phyloP scores from a whole-genome alignment of 2,888 invertebrate species.

The Eumacrocentrus americanus region DNA sequence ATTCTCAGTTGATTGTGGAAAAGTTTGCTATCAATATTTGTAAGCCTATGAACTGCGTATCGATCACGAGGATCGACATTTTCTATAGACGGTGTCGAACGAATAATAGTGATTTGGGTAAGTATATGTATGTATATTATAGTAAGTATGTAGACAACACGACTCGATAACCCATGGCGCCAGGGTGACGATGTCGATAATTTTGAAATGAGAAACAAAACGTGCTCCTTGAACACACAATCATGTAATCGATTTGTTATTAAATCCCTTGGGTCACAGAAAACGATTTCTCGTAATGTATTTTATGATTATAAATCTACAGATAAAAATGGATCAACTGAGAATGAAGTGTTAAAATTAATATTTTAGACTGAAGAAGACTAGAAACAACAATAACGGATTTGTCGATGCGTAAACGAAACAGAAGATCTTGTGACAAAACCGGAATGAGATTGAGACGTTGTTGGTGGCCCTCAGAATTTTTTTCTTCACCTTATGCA shows the following conservation, averaged over 20 bases:
- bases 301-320: not conserved
- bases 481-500: not conserved
- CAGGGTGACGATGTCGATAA: slow-evolving; percentile 33
- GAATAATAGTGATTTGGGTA: not conserved
- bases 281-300: not conserved
- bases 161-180: slow-evolving; percentile 36
- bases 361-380: too few relatives aligned
- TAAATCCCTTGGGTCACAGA: not conserved
- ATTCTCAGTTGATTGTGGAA: not conserved
- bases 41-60: not conserved
- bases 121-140: not conserved
- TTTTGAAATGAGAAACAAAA: slow-evolving; percentile 5
- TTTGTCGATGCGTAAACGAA: too few relatives aligned
- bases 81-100: not conserved
- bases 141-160: slow-evolving; percentile 7
- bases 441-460: not conserved
- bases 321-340: not conserved
- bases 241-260: not conserved
- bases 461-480: not conserved
- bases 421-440: not conserved
- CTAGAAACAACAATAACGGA: too few relatives aligned
- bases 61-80: not conserved
- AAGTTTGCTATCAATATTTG: not conserved
- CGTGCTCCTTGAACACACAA: slow-evolving; percentile 3
- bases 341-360: too few relatives aligned